These are phyloP conservation scores for Xanthia togata DNA, from an alignment of 2,888 invertebrate species.

Conservation along the genomic window DNA sequence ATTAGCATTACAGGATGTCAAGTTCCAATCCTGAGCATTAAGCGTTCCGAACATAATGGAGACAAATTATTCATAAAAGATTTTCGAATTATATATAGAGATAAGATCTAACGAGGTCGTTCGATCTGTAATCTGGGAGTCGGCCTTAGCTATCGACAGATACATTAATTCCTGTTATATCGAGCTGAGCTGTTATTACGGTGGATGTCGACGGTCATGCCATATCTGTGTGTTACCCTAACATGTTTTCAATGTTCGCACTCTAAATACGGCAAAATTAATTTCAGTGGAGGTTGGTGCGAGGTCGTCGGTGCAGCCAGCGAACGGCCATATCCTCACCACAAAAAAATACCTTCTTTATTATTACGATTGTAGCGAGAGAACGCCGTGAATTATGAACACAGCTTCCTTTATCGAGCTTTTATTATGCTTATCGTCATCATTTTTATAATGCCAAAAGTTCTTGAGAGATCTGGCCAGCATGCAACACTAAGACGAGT, in stretches of 20 bases:
- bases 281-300: constrained; percentile 73
- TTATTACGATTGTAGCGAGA: constrained; percentile 74
- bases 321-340: constrained; percentile 68
- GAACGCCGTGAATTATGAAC: constrained; percentile 78
- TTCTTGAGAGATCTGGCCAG: constrained; percentile 36
- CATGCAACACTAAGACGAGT: constrained; percentile 47
- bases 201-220: constrained; percentile 55
- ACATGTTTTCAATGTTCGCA: constrained; percentile 74
- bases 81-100: constrained; percentile 72
- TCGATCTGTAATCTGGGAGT: constrained; percentile 75
- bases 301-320: constrained; percentile 72
- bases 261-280: constrained; percentile 80
- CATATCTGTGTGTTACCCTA: constrained; percentile 62
- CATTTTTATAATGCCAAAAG: constrained; percentile 78
- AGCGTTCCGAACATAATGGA: constrained; percentile 69
- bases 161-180: constrained; percentile 71
- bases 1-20: constrained; percentile 68
- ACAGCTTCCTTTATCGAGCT: constrained; percentile 76
- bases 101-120: constrained; percentile 77
- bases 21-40: constrained; percentile 56
- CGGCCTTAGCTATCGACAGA: constrained; percentile 74
- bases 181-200: constrained; percentile 42
- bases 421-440: constrained; percentile 73
- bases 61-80: constrained; percentile 76
- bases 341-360: constrained; percentile 74